Percentiles rank a stretch among this genome's conserved stretches.
Evolutionary conservation across 2,888 invertebrate species (phyloP).

Genomic region (Notodonta ziczac): DNA sequence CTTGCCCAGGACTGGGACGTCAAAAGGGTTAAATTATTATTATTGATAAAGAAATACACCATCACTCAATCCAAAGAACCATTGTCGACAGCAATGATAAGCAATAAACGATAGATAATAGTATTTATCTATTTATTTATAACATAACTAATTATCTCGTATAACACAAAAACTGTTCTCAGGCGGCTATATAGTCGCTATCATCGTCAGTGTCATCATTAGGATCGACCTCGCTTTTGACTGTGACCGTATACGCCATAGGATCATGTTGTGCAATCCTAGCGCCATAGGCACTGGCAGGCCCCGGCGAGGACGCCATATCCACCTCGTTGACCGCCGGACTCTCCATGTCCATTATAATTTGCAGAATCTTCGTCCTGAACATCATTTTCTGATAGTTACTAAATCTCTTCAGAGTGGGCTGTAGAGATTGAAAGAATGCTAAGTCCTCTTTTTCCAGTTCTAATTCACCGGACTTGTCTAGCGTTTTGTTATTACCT

Average conservation of each 20-base stretch:
- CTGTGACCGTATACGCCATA: background rate
- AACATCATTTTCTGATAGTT: constrained; percentile 8
- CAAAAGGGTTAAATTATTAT: no score
- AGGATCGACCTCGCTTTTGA: background rate
- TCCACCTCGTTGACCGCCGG: background rate
- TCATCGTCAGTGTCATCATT: background rate
- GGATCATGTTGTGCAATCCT: background rate
- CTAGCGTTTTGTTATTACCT: background rate
- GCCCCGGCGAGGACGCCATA: background rate
- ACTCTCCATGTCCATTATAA: background rate
- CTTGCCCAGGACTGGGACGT: no score
- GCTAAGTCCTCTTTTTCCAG: constrained; percentile 6
- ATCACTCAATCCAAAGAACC: no score
- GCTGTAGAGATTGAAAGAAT: constrained; percentile 9
- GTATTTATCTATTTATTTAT: no score
- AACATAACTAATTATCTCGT: no score
- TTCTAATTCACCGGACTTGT: background rate
- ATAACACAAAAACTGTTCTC: background rate
- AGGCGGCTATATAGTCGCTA: background rate
- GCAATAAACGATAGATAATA: no score
- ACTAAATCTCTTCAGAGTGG: constrained; percentile 4
- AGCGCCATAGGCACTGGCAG: background rate
- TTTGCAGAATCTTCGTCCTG: constrained; percentile 6
- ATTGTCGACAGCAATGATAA: no score
- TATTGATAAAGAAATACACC: no score